Conservation (phyloP, 2,888 invertebrate species). For the Apotomis capreana region DNA sequence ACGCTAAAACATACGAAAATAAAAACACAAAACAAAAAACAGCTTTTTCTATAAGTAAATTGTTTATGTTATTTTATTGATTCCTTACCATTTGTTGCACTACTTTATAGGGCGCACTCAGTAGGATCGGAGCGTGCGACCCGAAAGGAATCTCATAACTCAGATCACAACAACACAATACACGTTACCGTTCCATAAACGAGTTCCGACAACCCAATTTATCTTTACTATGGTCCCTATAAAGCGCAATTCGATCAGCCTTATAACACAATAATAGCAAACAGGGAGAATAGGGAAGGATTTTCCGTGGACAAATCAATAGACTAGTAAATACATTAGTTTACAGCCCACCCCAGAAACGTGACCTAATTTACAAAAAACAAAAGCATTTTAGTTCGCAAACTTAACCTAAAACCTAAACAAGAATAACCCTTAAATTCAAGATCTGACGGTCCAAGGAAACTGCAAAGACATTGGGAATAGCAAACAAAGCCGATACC, state of each 20-base stretch:
- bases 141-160: too few relatives aligned
- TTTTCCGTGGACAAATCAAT: conserved; percentile 39
- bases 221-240: conserved; percentile 9
- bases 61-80: too few relatives aligned
- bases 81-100: too few relatives aligned
- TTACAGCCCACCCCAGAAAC: conserved; percentile 37
- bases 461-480: conserved; percentile 4
- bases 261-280: conserved; percentile 31
- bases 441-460: neutral
- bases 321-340: conserved; percentile 41
- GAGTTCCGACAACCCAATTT: conserved; percentile 11
- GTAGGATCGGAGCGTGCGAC: too few relatives aligned
- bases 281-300: conserved; percentile 32
- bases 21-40: too few relatives aligned
- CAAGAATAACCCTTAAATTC: neutral
- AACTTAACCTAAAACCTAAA: neutral
- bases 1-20: too few relatives aligned
- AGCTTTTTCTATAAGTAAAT: too few relatives aligned
- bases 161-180: neutral
- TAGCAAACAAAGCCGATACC: conserved; percentile 21
- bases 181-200: conserved; percentile 1
- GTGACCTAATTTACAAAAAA: conserved; percentile 42
- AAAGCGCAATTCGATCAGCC: conserved; percentile 30
- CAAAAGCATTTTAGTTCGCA: conserved; percentile 29
- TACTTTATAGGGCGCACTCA: too few relatives aligned